Percentiles rank a stretch among this genome's conserved stretches.
These are phyloP conservation scores for Machaerirhynchus nigripectus DNA, from an alignment of 2,113 vertebrate species.

Conservation along the genomic window DNA sequence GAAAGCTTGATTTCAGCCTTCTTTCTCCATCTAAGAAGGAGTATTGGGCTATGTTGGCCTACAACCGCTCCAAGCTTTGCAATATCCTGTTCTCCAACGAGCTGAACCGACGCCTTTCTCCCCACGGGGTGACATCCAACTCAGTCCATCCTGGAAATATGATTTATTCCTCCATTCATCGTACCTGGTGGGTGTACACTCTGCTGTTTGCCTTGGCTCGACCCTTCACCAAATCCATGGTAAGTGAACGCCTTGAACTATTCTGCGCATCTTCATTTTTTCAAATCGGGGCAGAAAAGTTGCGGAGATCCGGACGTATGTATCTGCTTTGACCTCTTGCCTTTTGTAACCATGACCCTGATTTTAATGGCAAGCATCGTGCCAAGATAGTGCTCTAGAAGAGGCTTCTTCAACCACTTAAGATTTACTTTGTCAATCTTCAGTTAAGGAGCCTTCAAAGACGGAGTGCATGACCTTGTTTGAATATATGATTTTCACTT, in stretches of 20 bases:
- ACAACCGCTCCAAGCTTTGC: conserved; percentile 96
- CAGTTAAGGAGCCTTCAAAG: not conserved
- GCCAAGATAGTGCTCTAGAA: not conserved
- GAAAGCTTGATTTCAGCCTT: conserved; percentile 84
- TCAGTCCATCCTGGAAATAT: conserved; percentile 93
- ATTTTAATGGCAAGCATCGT: not conserved
- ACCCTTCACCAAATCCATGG: conserved; percentile 97
- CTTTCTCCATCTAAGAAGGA: conserved; percentile 86
- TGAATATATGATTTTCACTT: not conserved
- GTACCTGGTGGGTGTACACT: conserved; percentile 92
- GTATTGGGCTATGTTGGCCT: conserved; percentile 96
- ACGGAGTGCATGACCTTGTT: not conserved
- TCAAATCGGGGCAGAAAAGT: not conserved
- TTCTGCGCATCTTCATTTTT: not conserved
- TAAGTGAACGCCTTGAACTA: conserved; percentile 66
- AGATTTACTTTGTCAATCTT: not conserved
- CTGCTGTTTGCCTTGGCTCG: conserved; percentile 89
- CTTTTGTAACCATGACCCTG: not conserved
- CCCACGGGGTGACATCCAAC: conserved; percentile 85
- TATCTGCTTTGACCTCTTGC: not conserved
- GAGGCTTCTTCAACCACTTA: not conserved
- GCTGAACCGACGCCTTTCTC: conserved; percentile 89
- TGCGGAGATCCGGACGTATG: not conserved
- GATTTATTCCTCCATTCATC: conserved; percentile 91
- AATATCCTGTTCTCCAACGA: conserved; percentile 92